These are phyloP conservation scores for Teleogryllus occipitalis DNA, from an alignment of 1,140 invertebrate genomes.

Conservation along the genomic window DNA sequence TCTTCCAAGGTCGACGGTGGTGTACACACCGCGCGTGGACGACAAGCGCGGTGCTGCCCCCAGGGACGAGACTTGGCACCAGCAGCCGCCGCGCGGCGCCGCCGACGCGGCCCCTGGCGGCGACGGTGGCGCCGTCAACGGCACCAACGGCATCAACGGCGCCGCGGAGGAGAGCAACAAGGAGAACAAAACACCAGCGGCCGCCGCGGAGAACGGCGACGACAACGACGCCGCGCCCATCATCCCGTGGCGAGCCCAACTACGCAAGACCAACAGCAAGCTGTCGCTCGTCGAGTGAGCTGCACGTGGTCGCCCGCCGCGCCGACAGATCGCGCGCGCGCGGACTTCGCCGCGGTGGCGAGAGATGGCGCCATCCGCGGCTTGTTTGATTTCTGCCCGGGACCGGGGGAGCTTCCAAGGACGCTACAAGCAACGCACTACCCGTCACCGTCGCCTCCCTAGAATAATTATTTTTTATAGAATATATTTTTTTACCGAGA, in stretches of 20 bases:
- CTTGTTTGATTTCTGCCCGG: too few relatives aligned
- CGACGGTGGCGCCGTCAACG: constrained; percentile 21
- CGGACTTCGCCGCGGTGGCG: constrained; percentile 52
- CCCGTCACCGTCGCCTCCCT: too few relatives aligned
- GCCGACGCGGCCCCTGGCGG: constrained; percentile 7
- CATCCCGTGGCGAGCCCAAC: constrained; percentile 78
- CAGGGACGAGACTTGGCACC: neutral
- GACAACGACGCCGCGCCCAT: constrained; percentile 39
- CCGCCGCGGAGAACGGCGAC: neutral
- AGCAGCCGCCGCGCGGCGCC: neutral
- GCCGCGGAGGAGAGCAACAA: constrained; percentile 19
- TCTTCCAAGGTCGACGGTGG: constrained; percentile 43
- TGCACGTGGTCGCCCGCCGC: constrained; percentile 65
- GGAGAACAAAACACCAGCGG: constrained; percentile 23
- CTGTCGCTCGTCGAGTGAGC: constrained; percentile 62
- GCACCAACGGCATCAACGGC: constrained; percentile 12
- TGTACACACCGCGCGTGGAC: constrained; percentile 56
- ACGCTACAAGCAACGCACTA: too few relatives aligned
- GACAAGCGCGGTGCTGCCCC: constrained; percentile 35
- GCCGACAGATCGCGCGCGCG: constrained; percentile 59
- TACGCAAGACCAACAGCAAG: constrained; percentile 80
- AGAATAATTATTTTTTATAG: too few relatives aligned
- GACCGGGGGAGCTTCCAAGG: too few relatives aligned
- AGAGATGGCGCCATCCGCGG: constrained; percentile 52
- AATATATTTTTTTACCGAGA: too few relatives aligned